These are phyloP conservation scores for Gymnoscopelus braueri DNA, from an alignment of 2,797 vertebrate genomes.

Conservation along the genomic window DNA sequence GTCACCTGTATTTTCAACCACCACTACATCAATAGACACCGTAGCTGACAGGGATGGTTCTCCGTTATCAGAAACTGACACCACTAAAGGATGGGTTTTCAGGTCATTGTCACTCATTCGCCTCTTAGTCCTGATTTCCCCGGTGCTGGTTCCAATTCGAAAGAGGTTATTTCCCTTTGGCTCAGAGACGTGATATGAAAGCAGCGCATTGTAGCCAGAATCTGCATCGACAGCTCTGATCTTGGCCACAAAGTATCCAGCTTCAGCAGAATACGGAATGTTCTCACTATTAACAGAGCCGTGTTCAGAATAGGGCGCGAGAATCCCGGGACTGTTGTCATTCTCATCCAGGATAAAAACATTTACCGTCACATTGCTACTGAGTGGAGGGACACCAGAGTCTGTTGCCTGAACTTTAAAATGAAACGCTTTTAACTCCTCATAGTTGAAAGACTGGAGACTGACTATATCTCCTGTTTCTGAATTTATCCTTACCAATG, in stretches of 20 bases:
- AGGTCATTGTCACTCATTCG: conserved; percentile 61
- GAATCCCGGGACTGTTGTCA: conserved; percentile 28
- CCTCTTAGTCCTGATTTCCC: conserved; percentile 62
- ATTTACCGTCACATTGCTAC: conserved; percentile 64
- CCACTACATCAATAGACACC: conserved; percentile 53
- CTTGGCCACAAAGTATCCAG: conserved; percentile 54
- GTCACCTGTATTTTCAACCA: conserved; percentile 12
- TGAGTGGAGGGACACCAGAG: conserved; percentile 66
- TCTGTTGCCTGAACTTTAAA: conserved; percentile 69
- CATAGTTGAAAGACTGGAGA: conserved; percentile 57
- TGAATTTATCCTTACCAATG: conserved; percentile 65
- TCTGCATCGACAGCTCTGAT: conserved; percentile 61
- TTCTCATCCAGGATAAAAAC: conserved; percentile 34
- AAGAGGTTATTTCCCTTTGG: conserved; percentile 66
- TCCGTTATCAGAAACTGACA: conserved; percentile 71
- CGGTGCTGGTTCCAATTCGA: conserved; percentile 62
- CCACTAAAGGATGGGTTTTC: conserved; percentile 48
- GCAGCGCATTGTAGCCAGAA: conserved; percentile 68
- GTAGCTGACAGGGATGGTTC: conserved; percentile 57
- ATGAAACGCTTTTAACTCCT: conserved; percentile 42
- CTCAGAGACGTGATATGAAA: conserved; percentile 62
- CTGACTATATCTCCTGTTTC: conserved; percentile 66
- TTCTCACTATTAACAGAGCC: conserved; percentile 79
- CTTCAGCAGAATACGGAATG: conserved; percentile 72
- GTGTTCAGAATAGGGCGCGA: conserved; percentile 69